Evolutionary conservation across 2,113 vertebrate species (phyloP).

Genomic region (Macrotus californicus): DNA sequence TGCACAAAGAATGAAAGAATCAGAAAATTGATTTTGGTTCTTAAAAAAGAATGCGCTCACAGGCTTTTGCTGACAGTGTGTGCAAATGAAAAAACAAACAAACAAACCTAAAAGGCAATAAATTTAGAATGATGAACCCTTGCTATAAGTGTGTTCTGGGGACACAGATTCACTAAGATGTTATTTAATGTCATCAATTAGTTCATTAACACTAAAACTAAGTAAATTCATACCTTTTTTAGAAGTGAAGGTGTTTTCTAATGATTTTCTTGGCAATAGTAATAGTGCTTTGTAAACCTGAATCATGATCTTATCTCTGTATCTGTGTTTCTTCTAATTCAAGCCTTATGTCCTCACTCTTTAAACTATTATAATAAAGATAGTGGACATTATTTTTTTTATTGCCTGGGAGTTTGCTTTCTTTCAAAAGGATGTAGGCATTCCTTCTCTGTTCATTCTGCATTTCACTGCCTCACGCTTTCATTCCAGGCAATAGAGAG

Average conservation of each 20-base stretch:
- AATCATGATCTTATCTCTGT: not conserved
- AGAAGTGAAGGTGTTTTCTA: not conserved
- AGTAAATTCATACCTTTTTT: not conserved
- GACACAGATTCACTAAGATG: not conserved
- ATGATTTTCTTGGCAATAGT: not conserved
- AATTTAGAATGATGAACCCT: not conserved
- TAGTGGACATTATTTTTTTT: not conserved
- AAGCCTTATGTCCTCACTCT: not conserved
- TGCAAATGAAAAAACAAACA: not conserved
- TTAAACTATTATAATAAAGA: conserved; percentile 8
- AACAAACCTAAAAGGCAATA: not conserved
- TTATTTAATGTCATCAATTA: not conserved
- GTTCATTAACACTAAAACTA: not conserved
- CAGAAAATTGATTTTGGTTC: not conserved
- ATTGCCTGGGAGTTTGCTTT: not conserved
- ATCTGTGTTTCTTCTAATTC: conserved; percentile 6
- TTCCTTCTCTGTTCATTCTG: not conserved
- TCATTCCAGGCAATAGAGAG: not conserved
- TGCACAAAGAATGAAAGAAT: not conserved
- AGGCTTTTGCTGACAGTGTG: not conserved
- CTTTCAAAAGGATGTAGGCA: not conserved
- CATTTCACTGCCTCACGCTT: not conserved
- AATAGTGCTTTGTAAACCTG: not conserved
- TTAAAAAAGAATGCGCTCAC: not conserved
- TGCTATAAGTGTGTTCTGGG: not conserved